Conservation (phyloP, 2,888 invertebrate species). For the Nephrotoma guestfalica region DNA sequence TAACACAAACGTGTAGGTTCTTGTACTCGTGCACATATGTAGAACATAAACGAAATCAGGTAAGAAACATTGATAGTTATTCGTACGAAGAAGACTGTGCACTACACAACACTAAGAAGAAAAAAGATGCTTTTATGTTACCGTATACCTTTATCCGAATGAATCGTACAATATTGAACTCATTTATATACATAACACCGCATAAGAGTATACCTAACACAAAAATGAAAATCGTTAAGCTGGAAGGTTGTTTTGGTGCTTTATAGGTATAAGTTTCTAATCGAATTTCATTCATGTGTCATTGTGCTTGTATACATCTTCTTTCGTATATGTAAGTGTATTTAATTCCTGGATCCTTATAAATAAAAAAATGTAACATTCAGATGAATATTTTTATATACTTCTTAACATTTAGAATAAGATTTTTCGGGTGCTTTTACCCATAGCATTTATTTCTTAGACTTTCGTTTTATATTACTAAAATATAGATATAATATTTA, state of each 20-base stretch:
- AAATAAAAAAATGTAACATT: neutral
- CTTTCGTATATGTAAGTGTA: neutral
- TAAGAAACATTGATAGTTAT: neutral
- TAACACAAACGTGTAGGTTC: neutral
- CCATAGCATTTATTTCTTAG: neutral
- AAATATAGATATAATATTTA: too few relatives aligned
- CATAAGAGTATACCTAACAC: neutral
- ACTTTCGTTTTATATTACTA: neutral
- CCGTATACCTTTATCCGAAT: neutral
- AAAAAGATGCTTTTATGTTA: neutral
- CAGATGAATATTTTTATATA: neutral
- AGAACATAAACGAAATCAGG: neutral
- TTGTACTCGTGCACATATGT: neutral
- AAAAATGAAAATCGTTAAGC: neutral
- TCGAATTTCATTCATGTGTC: neutral
- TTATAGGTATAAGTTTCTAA: neutral
- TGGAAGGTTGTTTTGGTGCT: neutral
- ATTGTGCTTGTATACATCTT: too few relatives aligned
- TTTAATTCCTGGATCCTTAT: neutral
- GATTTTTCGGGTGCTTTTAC: neutral
- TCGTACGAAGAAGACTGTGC: neutral
- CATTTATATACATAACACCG: neutral
- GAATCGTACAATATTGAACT: neutral
- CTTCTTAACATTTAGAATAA: neutral
- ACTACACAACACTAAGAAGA: neutral